Conservation (phyloP, 64 coral and sea anemone genomes). For the Pocillopora damicornis region DNA sequence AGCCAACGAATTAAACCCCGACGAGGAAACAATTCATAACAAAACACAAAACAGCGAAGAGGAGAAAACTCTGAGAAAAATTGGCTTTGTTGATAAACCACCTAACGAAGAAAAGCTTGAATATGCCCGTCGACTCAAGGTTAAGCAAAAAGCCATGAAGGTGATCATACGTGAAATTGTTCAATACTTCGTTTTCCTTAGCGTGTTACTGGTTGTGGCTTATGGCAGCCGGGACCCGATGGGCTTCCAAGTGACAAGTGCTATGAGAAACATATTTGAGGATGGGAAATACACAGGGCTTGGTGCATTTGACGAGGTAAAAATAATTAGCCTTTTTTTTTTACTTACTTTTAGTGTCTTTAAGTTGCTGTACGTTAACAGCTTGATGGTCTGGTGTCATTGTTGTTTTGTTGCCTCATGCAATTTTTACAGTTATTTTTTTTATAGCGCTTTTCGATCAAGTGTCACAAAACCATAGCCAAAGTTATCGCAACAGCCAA, state of each 20-base stretch:
- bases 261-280: conserved; percentile 64
- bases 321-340: not conserved
- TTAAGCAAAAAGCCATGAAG: conserved; percentile 91
- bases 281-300: conserved; percentile 61
- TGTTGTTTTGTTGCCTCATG: too few relatives aligned
- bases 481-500: too few relatives aligned
- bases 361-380: not conserved
- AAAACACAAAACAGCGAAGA: conserved; percentile 68
- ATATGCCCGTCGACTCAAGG: conserved; percentile 48
- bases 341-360: not conserved
- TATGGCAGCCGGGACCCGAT: conserved; percentile 87
- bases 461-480: too few relatives aligned
- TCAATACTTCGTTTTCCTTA: conserved; percentile 72
- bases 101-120: conserved; percentile 75
- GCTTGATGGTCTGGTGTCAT: not conserved
- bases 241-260: conserved; percentile 67
- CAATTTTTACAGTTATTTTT: too few relatives aligned
- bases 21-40: conserved; percentile 70
- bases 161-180: conserved; percentile 74
- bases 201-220: conserved; percentile 60
- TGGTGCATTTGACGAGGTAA: conserved; percentile 55
- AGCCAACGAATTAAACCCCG: conserved; percentile 64
- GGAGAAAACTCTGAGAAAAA: conserved; percentile 68
- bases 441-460: too few relatives aligned
- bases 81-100: conserved; percentile 91